These are phyloP conservation scores for Mythimna lalbum DNA, from an alignment of 2,888 invertebrate species.

Conservation along the genomic window DNA sequence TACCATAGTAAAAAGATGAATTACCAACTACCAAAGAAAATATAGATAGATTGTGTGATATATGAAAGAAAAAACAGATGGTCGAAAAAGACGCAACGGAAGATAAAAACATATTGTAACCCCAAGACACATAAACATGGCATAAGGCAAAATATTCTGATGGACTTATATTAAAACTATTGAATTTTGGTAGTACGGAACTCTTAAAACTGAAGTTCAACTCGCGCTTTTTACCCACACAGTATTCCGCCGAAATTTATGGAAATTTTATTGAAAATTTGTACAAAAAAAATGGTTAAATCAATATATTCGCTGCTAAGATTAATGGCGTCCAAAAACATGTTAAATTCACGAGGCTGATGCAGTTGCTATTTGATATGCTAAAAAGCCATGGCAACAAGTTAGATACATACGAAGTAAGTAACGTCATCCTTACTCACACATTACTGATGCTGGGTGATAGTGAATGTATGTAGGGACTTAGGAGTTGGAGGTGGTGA, in stretches of 20 bases:
- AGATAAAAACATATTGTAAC: too few species aligned
- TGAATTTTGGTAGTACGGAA: neutral
- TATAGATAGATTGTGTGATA: too few species aligned
- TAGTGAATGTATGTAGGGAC: conserved; percentile 7
- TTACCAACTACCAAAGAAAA: too few species aligned
- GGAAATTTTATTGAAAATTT: conserved; percentile 74
- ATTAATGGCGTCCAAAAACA: conserved; percentile 77
- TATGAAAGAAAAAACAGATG: too few species aligned
- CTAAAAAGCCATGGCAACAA: conserved; percentile 62
- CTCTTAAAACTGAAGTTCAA: neutral
- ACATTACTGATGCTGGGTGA: conserved; percentile 17
- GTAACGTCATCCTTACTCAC: conserved; percentile 33
- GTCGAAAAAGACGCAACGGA: too few species aligned
- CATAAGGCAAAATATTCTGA: too few species aligned
- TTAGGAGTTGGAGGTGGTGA: conserved; percentile 4
- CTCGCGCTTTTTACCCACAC: conserved; percentile 65
- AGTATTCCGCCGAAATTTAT: conserved; percentile 68
- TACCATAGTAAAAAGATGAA: too few species aligned
- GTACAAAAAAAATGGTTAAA: conserved; percentile 60
- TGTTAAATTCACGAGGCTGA: conserved; percentile 78
- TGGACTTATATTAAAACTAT: neutral
- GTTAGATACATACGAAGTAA: conserved; percentile 29
- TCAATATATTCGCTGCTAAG: conserved; percentile 70
- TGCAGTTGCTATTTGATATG: conserved; percentile 72
- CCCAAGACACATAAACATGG: too few species aligned